Evolutionary conservation across 2,113 vertebrate genomes (phyloP).

Genomic region (Semicossyphus pulcher): DNA sequence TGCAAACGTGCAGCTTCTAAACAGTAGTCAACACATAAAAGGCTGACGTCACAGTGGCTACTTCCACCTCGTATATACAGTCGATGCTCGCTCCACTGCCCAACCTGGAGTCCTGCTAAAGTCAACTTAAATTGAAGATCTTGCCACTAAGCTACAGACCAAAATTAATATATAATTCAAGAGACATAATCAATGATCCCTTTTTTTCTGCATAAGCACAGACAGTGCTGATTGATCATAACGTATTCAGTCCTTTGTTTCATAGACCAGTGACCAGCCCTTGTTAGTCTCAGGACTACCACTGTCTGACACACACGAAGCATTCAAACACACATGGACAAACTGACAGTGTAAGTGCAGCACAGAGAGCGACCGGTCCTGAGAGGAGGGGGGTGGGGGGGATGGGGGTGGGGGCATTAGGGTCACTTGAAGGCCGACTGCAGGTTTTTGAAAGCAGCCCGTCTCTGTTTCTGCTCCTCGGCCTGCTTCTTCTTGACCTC

Average conservation of each 20-base stretch:
- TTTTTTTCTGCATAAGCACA: neutral
- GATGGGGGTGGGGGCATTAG: neutral
- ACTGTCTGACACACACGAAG: conserved; percentile 4
- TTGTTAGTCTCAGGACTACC: neutral
- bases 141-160: neutral
- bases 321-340: conserved; percentile 7
- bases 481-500: conserved; percentile 93
- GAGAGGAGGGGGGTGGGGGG: neutral
- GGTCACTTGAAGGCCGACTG: conserved; percentile 91
- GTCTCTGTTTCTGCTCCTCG: conserved; percentile 91
- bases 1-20: no score
- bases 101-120: neutral
- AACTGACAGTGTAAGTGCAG: conserved; percentile 25
- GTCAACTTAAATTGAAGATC: neutral
- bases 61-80: neutral
- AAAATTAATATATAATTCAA: neutral
- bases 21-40: no score
- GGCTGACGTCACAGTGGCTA: neutral
- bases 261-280: neutral
- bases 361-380: conserved; percentile 25
- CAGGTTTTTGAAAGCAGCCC: conserved; percentile 92
- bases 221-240: neutral
- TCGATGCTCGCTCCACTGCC: no score
- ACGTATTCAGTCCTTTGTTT: neutral
- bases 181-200: neutral